Conservation (phyloP, 2,888 invertebrate genomes). For the Caenorhabditis sp. region DNA sequence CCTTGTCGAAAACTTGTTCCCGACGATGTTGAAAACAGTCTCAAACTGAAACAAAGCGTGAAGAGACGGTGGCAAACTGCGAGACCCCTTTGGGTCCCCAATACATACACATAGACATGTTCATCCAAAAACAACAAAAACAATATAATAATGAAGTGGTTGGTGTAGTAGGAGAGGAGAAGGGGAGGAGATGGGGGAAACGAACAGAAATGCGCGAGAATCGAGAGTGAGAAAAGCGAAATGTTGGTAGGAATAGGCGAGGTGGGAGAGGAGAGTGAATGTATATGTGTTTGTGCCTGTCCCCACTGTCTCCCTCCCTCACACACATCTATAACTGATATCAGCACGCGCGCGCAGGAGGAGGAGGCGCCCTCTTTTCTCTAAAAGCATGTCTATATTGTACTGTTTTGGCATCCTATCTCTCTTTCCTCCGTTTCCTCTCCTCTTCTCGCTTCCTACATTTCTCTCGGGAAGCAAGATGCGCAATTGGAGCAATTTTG, state of each 20-base stretch:
- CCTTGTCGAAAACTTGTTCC: background rate
- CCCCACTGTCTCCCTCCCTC: background rate
- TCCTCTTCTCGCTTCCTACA: background rate
- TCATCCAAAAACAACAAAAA: conserved; percentile 6
- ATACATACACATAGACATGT: background rate
- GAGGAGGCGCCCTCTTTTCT: conserved; percentile 1
- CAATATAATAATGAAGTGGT: background rate
- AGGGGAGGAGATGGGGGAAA: no score
- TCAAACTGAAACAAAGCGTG: conserved; percentile 7
- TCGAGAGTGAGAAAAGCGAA: conserved; percentile 8
- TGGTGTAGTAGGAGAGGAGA: no score
- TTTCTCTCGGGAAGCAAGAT: background rate
- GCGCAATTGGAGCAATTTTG: conserved; percentile 9
- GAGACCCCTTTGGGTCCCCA: no score
- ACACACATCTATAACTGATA: conserved; percentile 30
- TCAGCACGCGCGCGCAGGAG: conserved; percentile 24
- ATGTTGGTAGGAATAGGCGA: background rate
- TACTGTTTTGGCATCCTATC: conserved; percentile 26
- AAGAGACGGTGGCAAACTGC: background rate
- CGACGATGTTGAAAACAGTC: background rate
- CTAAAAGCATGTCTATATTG: conserved; percentile 36
- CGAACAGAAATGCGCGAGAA: conserved; percentile 10
- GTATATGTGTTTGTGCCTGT: conserved; percentile 18
- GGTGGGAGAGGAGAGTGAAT: conserved; percentile 2
- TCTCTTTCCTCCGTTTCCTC: background rate